Percentiles rank a stretch among this genome's conserved stretches.
Conservation (phyloP, 2,888 invertebrate genomes). For the Furcula furcula region DNA sequence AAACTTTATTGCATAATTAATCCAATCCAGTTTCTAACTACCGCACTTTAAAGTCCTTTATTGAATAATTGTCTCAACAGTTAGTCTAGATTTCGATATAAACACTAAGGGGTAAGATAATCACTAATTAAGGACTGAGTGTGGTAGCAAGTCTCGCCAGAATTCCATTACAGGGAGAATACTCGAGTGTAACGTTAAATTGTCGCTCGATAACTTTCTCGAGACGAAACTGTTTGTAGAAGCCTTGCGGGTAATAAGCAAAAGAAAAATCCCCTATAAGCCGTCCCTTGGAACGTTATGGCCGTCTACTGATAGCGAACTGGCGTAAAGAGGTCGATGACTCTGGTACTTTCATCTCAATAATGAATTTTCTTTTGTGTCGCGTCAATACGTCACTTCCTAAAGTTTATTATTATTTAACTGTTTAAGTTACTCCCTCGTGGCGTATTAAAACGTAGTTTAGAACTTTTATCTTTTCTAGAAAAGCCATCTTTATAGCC, state of each 20-base stretch:
- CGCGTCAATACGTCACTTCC: constrained; percentile 8
- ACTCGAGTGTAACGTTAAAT: not conserved
- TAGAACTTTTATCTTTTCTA: no score
- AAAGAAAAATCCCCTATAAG: constrained; percentile 37
- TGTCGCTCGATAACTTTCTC: not conserved
- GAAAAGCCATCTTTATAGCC: no score
- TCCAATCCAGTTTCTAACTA: not conserved
- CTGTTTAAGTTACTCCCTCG: no score
- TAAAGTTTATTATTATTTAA: constrained; percentile 7
- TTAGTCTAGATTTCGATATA: no score
- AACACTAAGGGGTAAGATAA: no score
- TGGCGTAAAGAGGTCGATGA: constrained; percentile 35
- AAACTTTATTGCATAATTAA: not conserved
- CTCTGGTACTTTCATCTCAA: constrained; percentile 14
- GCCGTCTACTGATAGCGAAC: constrained; percentile 34
- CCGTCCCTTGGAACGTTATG: constrained; percentile 38
- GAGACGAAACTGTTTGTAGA: constrained; percentile 38
- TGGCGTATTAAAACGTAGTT: no score
- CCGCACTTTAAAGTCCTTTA: no score
- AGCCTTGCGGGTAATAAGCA: constrained; percentile 37
- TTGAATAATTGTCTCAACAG: no score
- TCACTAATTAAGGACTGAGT: no score
- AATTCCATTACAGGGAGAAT: not conserved
- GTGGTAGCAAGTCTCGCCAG: not conserved
- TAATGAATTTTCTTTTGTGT: constrained; percentile 12